phyloP scores from a whole-genome alignment of 2,797 vertebrate genomes.

The Orientallactaga sibirica region DNA sequence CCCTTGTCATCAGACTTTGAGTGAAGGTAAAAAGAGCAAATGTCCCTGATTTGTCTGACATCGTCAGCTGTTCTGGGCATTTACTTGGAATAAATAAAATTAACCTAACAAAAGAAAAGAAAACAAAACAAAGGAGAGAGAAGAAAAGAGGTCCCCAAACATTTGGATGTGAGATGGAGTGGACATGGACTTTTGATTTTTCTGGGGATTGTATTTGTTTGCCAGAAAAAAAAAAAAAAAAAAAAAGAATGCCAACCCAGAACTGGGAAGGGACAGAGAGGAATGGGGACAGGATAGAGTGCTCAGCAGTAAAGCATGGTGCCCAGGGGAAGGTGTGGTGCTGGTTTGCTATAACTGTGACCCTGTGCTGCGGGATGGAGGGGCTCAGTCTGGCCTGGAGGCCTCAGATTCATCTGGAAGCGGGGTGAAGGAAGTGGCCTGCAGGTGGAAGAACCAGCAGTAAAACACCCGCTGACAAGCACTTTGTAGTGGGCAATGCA shows the following conservation, averaged over 20 bases:
- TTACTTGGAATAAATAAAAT: constrained; percentile 82
- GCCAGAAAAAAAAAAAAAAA: constrained; percentile 59
- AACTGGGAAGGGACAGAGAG: constrained; percentile 66
- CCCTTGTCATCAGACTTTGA: constrained; percentile 79
- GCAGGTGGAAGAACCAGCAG: neutral
- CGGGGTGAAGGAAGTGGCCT: neutral
- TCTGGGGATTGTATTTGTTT: constrained; percentile 40
- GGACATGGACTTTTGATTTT: constrained; percentile 79
- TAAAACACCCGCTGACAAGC: neutral
- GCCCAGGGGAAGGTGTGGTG: constrained; percentile 66
- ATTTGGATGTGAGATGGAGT: constrained; percentile 44
- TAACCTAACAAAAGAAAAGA: constrained; percentile 72
- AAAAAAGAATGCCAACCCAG: constrained; percentile 69
- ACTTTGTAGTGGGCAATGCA: neutral
- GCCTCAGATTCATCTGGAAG: neutral
- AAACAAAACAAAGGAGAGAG: constrained; percentile 65
- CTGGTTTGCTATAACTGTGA: neutral
- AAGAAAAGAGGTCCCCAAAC: constrained; percentile 67
- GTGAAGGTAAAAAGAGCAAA: constrained; percentile 78
- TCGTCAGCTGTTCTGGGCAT: constrained; percentile 82
- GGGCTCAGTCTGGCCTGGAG: neutral
- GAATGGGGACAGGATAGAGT: constrained; percentile 60
- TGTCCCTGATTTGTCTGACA: constrained; percentile 84
- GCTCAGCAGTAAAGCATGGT: constrained; percentile 79
- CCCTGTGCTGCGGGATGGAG: neutral